A percentile compares a stretch with the other conserved stretches of the same genome.
These are phyloP conservation scores for Latrodectus hesperus DNA, from an alignment of 2,888 invertebrate genomes.

Conservation along the genomic window DNA sequence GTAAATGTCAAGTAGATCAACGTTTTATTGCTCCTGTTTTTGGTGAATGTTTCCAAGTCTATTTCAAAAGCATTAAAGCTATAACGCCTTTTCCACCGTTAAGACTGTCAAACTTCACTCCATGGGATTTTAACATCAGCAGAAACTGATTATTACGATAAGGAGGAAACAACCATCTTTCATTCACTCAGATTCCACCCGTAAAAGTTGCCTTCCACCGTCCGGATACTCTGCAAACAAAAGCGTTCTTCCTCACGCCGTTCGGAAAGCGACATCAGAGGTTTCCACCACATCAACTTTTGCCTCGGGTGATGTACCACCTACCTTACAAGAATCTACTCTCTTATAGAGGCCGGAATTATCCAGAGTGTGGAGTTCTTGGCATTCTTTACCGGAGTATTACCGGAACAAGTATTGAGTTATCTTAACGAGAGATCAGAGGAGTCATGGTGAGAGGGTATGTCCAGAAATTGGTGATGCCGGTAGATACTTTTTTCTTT, in stretches of 20 bases:
- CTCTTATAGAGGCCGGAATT: background rate
- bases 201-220: background rate
- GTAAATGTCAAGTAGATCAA: too few relatives aligned
- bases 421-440: conserved; percentile 24
- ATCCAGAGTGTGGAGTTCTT: too few relatives aligned
- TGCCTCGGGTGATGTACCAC: background rate
- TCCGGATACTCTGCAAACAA: background rate
- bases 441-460: background rate
- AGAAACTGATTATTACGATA: background rate
- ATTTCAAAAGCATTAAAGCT: too few relatives aligned
- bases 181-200: background rate
- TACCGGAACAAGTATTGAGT: background rate
- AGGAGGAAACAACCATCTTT: background rate
- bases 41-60: too few relatives aligned
- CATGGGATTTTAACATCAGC: background rate
- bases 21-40: too few relatives aligned
- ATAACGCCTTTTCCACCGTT: background rate
- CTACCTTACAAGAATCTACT: background rate
- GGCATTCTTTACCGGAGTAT: background rate
- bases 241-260: background rate
- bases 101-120: background rate
- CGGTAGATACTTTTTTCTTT: too few relatives aligned
- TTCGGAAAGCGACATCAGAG: background rate
- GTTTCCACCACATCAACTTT: background rate
- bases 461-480: background rate